phyloP scores from a whole-genome alignment of 1,140 invertebrate genomes.

The Euwallacea fornicatus region DNA sequence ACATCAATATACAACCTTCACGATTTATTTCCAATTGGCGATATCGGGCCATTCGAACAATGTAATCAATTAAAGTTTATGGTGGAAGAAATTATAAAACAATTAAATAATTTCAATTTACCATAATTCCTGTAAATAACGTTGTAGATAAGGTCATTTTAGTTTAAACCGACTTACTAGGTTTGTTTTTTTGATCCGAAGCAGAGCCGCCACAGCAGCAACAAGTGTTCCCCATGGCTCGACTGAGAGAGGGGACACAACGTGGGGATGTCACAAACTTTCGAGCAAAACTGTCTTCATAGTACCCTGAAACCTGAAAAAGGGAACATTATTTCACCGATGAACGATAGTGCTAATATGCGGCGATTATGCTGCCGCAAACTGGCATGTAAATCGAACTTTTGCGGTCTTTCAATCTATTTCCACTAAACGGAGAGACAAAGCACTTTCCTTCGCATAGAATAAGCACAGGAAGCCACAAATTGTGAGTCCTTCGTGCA shows the following conservation, averaged over 20 bases:
- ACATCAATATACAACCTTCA: too few relatives aligned
- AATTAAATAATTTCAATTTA: not conserved
- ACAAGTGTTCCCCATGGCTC: conserved; percentile 13
- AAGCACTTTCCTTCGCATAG: too few relatives aligned
- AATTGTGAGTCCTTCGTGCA: not conserved
- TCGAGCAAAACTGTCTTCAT: not conserved
- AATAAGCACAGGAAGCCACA: too few relatives aligned
- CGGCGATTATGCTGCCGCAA: not conserved
- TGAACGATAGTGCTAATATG: not conserved
- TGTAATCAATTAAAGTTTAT: not conserved
- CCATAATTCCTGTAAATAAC: not conserved
- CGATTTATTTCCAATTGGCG: too few relatives aligned
- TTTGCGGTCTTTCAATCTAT: not conserved
- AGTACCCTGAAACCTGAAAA: not conserved
- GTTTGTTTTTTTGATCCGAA: conserved; percentile 14
- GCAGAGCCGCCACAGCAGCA: conserved; percentile 7
- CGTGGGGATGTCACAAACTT: not conserved
- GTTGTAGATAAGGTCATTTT: not conserved
- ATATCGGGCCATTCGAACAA: too few relatives aligned
- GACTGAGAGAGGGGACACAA: not conserved
- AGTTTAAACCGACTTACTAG: conserved; percentile 1
- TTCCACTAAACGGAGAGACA: too few relatives aligned
- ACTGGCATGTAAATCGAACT: not conserved
- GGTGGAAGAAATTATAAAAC: not conserved
- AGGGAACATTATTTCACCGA: not conserved